Evolutionary conservation across 2,888 invertebrate genomes (phyloP).

Genomic region (Cotesia congregata): DNA sequence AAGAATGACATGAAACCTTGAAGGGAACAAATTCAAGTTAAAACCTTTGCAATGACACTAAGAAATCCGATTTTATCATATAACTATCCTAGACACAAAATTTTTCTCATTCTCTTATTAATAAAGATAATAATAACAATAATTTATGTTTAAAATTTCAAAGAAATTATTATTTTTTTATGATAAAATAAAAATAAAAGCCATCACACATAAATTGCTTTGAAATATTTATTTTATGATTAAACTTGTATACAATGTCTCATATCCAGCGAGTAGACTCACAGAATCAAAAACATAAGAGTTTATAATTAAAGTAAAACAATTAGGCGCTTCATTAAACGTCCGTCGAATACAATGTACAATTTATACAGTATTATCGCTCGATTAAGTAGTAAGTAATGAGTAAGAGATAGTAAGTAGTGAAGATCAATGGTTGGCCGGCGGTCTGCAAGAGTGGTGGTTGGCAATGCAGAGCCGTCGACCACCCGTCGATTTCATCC

Average conservation of each 20-base stretch:
- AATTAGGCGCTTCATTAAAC: background rate
- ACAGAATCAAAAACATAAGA: background rate
- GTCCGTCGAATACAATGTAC: conserved; percentile 1
- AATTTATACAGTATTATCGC: conserved; percentile 4
- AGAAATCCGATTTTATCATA: too few relatives aligned
- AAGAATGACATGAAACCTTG: too few relatives aligned
- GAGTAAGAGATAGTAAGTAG: background rate
- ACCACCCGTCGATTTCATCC: conserved; percentile 20
- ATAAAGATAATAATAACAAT: too few relatives aligned
- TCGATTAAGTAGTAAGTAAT: conserved; percentile 10
- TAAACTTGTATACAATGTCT: conserved; percentile 47
- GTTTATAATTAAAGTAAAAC: background rate
- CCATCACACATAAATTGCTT: conserved; percentile 25
- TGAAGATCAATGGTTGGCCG: conserved; percentile 23
- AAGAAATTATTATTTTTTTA: too few relatives aligned
- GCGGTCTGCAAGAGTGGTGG: conserved; percentile 53
- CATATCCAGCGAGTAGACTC: conserved; percentile 9
- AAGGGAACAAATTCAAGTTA: too few relatives aligned
- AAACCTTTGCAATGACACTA: too few relatives aligned
- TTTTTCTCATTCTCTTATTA: too few relatives aligned
- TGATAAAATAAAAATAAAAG: background rate
- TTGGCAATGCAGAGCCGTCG: conserved; percentile 44
- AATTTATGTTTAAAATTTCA: too few relatives aligned
- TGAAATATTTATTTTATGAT: conserved; percentile 49
- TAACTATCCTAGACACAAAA: too few relatives aligned